Evolutionary conservation across 1,140 invertebrate species (phyloP), one percentile per base, ranked within the genome.

Genomic region (Oryzaephilus surinamensis): DNA sequence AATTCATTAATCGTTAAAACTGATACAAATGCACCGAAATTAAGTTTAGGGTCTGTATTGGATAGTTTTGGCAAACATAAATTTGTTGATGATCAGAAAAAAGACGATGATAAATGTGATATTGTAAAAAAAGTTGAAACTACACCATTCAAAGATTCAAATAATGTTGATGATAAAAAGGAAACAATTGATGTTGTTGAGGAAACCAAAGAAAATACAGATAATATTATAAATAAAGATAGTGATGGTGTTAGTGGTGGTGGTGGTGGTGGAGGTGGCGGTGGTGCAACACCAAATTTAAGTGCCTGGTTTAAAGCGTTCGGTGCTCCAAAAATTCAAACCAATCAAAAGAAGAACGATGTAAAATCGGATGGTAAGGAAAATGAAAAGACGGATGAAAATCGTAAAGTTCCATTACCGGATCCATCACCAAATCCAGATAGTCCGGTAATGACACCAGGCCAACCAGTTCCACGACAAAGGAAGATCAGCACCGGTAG

Each of bases 241-340:
- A 42, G 47, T 18, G 52, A 53, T 40, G 24, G 38, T 15, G 48
- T 49, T n/a, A n/a, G n/a, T n/a, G n/a, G n/a, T n/a, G n/a, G n/a
- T n/a, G n/a, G n/a, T n/a, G n/a, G n/a, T n/a, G n/a, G n/a, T n/a
- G n/a, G n/a, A n/a, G n/a, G n/a, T n/a, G n/a, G n/a, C n/a, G n/a
- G n/a, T 28, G 51, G 52, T 34, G 77, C 81, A 11, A 87, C 84
- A 32, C 85, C 87, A 0, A 88, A 90, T 65, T 67, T 88, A 26
- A 88, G 83, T 59, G 87, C 84, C 8, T 91, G 86, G 87, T 84
- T 90, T 34, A 89, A 89, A 63, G 85, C 85, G 1, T 91, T 91
- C 60, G 86, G 87, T 24, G 80, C 79, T 0, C 85, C 85, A 4
- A 88, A 79, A 51, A 48, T 61, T 13, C 55, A 47, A 23, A 41